A percentile compares a stretch with the other conserved stretches of the same genome.
These are phyloP conservation scores for Aphyosemion australe DNA, from an alignment of 2,113 vertebrate species.

Conservation along the genomic window DNA sequence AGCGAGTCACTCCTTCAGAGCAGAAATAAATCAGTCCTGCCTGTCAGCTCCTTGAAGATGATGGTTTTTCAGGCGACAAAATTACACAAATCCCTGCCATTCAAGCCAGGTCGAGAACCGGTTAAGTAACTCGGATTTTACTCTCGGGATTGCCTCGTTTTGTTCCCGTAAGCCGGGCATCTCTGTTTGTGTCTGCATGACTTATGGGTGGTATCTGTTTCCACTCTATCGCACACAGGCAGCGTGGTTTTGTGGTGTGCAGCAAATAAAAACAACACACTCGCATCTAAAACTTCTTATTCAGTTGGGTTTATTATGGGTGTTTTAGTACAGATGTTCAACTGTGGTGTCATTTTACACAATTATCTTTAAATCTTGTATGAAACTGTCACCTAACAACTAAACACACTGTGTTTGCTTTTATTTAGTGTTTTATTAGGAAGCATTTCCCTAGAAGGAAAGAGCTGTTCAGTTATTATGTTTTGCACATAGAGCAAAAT, in stretches of 20 bases:
- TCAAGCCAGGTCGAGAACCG: slow-evolving; percentile 20
- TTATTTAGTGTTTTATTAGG: no score
- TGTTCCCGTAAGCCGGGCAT: not conserved
- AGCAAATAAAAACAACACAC: not conserved
- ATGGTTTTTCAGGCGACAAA: slow-evolving; percentile 49
- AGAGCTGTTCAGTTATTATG: not conserved
- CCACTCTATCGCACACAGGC: slow-evolving; percentile 4
- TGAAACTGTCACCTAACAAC: not conserved
- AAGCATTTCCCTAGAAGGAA: not conserved
- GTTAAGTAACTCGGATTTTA: not conserved
- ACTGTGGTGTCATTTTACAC: no score
- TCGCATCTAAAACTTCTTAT: no score
- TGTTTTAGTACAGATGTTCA: not conserved
- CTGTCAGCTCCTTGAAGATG: slow-evolving; percentile 26
- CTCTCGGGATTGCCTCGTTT: not conserved
- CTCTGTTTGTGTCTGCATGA: slow-evolving; percentile 8
- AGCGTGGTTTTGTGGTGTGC: slow-evolving; percentile 1
- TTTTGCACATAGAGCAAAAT: not conserved
- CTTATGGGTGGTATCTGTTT: slow-evolving; percentile 16
- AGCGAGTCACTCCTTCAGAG: slow-evolving; percentile 29
- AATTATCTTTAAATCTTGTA: not conserved
- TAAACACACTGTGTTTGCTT: not conserved
- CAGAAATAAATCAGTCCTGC: slow-evolving; percentile 17
- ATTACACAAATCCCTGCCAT: slow-evolving; percentile 29
- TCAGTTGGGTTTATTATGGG: no score